phyloP scores from a whole-genome alignment of 2,797 vertebrate genomes.

The Myoxocephalus aenaeus region DNA sequence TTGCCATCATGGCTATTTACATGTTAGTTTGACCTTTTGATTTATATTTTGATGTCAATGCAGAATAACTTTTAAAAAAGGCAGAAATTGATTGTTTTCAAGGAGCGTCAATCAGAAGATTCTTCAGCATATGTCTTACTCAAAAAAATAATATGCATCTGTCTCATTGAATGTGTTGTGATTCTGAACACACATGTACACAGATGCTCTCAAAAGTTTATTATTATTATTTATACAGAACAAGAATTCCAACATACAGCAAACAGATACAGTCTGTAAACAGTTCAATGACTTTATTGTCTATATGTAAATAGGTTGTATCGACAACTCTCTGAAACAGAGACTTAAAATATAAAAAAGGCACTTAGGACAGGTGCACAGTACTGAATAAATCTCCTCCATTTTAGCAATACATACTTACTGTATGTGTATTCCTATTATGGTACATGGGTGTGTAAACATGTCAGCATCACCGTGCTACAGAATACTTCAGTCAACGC shows the following conservation, averaged over 20 bases:
- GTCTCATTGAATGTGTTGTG: neutral
- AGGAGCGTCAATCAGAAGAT: neutral
- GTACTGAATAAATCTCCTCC: conserved; percentile 50
- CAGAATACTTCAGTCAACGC: conserved; percentile 50
- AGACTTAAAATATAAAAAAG: conserved; percentile 71
- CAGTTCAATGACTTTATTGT: conserved; percentile 42
- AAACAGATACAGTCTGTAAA: conserved; percentile 56
- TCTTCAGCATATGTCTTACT: neutral
- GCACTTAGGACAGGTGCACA: conserved; percentile 67
- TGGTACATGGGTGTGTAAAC: conserved; percentile 80
- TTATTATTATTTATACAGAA: conserved; percentile 72
- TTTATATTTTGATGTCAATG: conserved; percentile 9
- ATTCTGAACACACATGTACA: conserved; percentile 13
- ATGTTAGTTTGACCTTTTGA: conserved; percentile 11
- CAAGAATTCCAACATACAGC: conserved; percentile 43
- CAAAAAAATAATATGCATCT: neutral
- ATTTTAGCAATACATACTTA: conserved; percentile 78
- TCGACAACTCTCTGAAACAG: conserved; percentile 53
- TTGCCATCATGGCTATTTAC: conserved; percentile 9
- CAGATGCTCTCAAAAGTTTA: conserved; percentile 59
- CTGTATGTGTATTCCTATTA: conserved; percentile 55
- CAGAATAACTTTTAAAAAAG: conserved; percentile 25
- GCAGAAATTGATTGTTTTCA: neutral
- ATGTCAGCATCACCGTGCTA: conserved; percentile 56
- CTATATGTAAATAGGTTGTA: conserved; percentile 54